phyloP scores from a whole-genome alignment of 1,140 invertebrate species.

The Habropoda laboriosa region DNA sequence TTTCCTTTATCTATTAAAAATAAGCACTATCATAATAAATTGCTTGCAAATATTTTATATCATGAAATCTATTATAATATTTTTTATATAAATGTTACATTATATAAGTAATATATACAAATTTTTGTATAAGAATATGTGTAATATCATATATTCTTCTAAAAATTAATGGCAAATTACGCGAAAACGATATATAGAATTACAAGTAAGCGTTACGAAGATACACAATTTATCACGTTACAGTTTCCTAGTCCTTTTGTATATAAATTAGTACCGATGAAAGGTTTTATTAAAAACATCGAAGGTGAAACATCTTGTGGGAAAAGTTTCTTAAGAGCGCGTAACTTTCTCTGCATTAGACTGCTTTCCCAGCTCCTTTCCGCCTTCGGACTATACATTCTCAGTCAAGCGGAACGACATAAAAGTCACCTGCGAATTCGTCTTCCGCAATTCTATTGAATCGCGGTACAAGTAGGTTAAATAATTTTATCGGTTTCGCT shows the following conservation, averaged over 20 bases:
- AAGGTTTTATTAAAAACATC: conserved; percentile 52
- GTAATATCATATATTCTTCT: neutral
- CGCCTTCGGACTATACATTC: conserved; percentile 63
- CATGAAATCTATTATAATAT: too few species aligned
- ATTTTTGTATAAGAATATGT: neutral
- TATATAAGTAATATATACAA: neutral
- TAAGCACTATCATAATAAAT: too few species aligned
- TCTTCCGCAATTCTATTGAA: conserved; percentile 39
- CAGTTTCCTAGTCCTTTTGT: neutral
- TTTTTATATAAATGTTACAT: too few species aligned
- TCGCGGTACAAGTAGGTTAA: conserved; percentile 21
- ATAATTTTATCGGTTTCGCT: neutral
- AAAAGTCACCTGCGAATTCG: conserved; percentile 59
- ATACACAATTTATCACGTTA: neutral
- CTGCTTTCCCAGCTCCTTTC: conserved; percentile 70
- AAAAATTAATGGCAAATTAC: neutral
- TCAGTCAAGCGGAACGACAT: conserved; percentile 69
- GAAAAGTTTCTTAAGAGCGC: conserved; percentile 74
- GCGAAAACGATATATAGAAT: too few species aligned
- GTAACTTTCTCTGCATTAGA: conserved; percentile 74
- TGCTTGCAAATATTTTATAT: too few species aligned
- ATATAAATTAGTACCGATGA: conserved; percentile 1
- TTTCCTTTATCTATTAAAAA: too few species aligned
- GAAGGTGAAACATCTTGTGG: conserved; percentile 75
- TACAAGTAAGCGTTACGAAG: neutral